These are phyloP conservation scores for Penaeus japonicus DNA, from an alignment of 1,140 invertebrate species.

Conservation along the genomic window DNA sequence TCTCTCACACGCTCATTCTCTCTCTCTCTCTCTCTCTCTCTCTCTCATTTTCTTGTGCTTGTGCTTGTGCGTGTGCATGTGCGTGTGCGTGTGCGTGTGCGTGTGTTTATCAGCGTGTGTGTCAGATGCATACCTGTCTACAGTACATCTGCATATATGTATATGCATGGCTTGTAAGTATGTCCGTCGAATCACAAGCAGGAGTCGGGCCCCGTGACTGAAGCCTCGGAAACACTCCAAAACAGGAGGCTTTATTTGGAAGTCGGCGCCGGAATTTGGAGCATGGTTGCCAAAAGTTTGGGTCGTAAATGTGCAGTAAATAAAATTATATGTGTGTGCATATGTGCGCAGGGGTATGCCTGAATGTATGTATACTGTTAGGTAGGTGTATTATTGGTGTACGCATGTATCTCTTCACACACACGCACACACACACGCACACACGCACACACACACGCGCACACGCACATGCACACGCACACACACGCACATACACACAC, in stretches of 20 bases:
- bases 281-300: no score
- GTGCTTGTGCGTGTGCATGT: not conserved
- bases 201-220: no score
- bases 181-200: no score
- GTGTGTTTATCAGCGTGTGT: not conserved
- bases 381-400: not conserved
- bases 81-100: not conserved
- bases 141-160: not conserved
- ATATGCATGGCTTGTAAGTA: not conserved
- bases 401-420: not conserved
- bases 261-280: no score
- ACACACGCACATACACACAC: conserved; percentile 20
- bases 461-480: not conserved
- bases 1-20: not conserved
- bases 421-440: not conserved
- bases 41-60: not conserved
- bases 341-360: not conserved
- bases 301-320: no score
- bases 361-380: not conserved
- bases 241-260: no score
- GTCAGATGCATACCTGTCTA: not conserved
- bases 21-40: conserved; percentile 19
- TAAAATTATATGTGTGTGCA: not conserved
- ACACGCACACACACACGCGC: not conserved
- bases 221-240: no score